These are phyloP conservation scores for Syngnathus typhle DNA, from an alignment of 2,113 vertebrate species.

Conservation along the genomic window DNA sequence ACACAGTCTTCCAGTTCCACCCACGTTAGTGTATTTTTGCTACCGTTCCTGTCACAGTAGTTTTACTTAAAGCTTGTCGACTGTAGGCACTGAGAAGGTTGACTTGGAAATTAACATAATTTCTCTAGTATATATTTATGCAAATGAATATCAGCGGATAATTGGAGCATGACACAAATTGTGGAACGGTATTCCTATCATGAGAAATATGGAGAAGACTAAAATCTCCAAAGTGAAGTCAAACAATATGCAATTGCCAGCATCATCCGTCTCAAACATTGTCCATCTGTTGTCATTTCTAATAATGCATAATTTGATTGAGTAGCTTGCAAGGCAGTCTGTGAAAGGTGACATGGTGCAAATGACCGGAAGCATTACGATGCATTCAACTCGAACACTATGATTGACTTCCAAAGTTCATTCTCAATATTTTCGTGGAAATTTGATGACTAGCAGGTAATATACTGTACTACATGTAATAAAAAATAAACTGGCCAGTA, in stretches of 20 bases:
- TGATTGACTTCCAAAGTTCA: neutral
- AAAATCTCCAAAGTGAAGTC: neutral
- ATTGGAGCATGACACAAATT: neutral
- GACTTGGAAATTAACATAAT: neutral
- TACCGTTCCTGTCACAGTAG: conserved; percentile 63
- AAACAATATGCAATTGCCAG: neutral
- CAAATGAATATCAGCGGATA: neutral
- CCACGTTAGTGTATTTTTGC: conserved; percentile 19
- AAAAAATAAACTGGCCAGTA: conserved; percentile 36
- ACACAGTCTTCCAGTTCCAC: conserved; percentile 24
- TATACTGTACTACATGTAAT: neutral
- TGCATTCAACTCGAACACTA: conserved; percentile 15
- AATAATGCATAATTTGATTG: conserved; percentile 12
- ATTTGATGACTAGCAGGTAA: conserved; percentile 1
- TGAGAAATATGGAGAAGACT: neutral
- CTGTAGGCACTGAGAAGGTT: conserved; percentile 51
- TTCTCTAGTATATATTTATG: neutral
- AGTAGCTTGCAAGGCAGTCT: conserved; percentile 21
- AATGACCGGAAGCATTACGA: conserved; percentile 37
- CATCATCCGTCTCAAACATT: conserved; percentile 2
- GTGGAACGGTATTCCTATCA: neutral
- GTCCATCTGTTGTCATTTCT: conserved; percentile 4
- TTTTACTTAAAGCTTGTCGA: conserved; percentile 60
- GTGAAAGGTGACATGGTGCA: conserved; percentile 26
- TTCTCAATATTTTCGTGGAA: conserved; percentile 7